Evolutionary conservation across 2,113 vertebrate species (phyloP).

Genomic region (Hyaena hyaena): DNA sequence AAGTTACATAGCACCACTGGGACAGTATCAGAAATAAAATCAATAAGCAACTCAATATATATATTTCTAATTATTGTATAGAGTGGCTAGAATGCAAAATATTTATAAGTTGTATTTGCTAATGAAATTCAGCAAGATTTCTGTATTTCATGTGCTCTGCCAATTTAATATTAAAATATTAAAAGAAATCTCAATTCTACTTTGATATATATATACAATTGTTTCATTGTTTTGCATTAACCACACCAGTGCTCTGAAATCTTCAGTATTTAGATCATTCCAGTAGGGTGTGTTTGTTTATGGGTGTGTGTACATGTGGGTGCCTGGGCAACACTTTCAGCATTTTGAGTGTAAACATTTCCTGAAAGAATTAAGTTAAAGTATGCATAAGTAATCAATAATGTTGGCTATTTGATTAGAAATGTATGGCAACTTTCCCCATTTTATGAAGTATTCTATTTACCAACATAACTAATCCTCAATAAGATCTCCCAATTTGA

Average conservation of each 20-base stretch:
- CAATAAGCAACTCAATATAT: neutral
- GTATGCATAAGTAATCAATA: conserved; percentile 3
- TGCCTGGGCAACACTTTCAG: neutral
- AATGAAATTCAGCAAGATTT: neutral
- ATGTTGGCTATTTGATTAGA: neutral
- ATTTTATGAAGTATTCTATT: conserved; percentile 34
- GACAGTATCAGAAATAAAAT: neutral
- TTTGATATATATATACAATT: neutral
- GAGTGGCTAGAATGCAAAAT: neutral
- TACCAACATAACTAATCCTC: neutral
- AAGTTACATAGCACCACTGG: neutral
- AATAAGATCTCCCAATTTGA: conserved; percentile 29
- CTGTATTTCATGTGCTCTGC: neutral
- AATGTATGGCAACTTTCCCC: neutral
- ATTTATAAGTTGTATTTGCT: neutral
- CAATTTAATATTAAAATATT: neutral
- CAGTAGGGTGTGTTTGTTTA: neutral
- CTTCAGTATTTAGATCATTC: neutral
- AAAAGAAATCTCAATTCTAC: neutral
- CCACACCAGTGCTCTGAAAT: neutral
- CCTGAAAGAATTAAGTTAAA: conserved; percentile 21
- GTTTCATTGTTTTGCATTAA: neutral
- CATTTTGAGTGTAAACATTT: conserved; percentile 1
- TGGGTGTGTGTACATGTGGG: neutral
- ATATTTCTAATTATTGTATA: neutral